Percentiles rank a stretch among this genome's conserved stretches.
Conservation (phyloP, 1,140 invertebrate genomes). For the Caenorhabditis inopinata region DNA sequence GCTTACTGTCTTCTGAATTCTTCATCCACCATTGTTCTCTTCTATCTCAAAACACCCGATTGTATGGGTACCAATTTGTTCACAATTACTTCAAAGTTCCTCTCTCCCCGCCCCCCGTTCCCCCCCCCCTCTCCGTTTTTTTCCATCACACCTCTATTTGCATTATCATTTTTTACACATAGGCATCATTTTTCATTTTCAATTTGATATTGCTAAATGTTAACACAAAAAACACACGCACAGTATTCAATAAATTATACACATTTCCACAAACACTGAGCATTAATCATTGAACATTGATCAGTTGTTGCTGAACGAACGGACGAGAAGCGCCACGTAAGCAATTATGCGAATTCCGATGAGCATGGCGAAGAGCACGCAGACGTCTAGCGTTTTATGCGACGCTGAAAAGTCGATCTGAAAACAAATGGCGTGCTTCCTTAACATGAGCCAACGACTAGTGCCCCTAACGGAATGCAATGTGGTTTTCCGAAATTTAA, state of each 20-base stretch:
- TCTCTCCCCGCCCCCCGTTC: background rate
- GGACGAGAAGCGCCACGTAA: conserved; percentile 32
- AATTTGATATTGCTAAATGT: too few species aligned
- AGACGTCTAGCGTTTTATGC: conserved; percentile 2
- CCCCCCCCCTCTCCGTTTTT: background rate
- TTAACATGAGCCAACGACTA: too few species aligned
- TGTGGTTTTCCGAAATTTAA: too few species aligned
- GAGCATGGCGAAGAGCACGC: conserved; percentile 31
- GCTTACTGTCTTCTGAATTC: too few species aligned
- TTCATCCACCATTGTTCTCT: too few species aligned
- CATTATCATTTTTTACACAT: background rate
- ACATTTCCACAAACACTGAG: too few species aligned
- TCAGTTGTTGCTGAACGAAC: conserved; percentile 33
- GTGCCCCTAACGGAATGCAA: too few species aligned
- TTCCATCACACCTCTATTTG: background rate
- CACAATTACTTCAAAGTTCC: too few species aligned
- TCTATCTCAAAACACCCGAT: background rate
- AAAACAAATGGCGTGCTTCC: too few species aligned
- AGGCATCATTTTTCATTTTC: background rate
- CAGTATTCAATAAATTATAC: background rate
- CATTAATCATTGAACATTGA: too few species aligned
- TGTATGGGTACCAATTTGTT: background rate
- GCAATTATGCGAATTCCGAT: conserved; percentile 40
- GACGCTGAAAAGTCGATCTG: conserved; percentile 33
- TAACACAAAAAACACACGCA: background rate